These are phyloP conservation scores for Agrotis ipsilon DNA, from an alignment of 2,888 invertebrate species.

Conservation along the genomic window DNA sequence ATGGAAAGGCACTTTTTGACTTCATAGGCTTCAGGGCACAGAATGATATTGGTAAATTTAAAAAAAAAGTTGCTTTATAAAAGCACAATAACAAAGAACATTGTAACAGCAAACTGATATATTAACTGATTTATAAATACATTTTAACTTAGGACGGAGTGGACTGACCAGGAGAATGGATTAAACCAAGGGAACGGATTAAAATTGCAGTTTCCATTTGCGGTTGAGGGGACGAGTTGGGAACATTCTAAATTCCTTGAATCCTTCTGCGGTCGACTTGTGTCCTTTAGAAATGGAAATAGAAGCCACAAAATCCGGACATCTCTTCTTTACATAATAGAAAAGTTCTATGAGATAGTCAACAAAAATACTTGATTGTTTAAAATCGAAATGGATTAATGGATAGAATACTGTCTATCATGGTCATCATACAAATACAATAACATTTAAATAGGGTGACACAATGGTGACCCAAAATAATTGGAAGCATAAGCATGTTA, in stretches of 20 bases:
- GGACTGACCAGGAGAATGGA: conserved; percentile 4
- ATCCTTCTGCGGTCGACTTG: conserved; percentile 29
- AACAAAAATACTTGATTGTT: background rate
- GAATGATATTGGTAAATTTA: too few relatives aligned
- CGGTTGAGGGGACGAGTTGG: conserved; percentile 29
- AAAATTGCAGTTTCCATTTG: conserved; percentile 30
- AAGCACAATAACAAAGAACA: background rate
- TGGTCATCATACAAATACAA: too few relatives aligned
- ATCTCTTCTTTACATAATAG: background rate
- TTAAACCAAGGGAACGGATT: conserved; percentile 11
- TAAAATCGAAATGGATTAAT: background rate
- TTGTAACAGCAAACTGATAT: background rate
- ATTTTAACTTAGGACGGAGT: background rate
- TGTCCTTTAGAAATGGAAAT: conserved; percentile 31
- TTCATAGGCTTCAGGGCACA: too few relatives aligned
- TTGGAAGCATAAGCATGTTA: too few relatives aligned
- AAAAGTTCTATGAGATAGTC: background rate
- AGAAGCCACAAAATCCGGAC: conserved; percentile 30
- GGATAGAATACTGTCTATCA: too few relatives aligned
- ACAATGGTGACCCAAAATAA: too few relatives aligned
- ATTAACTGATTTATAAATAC: background rate
- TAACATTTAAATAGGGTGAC: too few relatives aligned
- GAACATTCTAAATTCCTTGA: conserved; percentile 17
- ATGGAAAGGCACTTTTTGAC: too few relatives aligned
- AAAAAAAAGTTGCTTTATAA: background rate